Evolutionary conservation across 2,888 invertebrate species (phyloP).

Genomic region (Acrobasis repandana): DNA sequence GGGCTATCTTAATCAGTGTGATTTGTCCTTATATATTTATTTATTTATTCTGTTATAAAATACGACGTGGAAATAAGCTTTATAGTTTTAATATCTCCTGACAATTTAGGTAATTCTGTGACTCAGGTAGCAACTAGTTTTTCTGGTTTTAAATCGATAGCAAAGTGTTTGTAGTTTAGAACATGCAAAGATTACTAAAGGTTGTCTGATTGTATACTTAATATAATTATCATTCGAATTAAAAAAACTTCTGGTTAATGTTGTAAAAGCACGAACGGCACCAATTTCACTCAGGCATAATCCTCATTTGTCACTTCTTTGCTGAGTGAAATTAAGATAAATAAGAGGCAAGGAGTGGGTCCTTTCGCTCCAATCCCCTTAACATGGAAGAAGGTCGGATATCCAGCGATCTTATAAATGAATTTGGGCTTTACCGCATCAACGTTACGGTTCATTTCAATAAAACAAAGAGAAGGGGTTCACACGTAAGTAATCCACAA

Average conservation of each 20-base stretch:
- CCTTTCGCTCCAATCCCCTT: constrained; percentile 63
- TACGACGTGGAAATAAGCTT: constrained; percentile 9
- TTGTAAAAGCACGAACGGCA: constrained; percentile 48
- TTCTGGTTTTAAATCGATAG: constrained; percentile 47
- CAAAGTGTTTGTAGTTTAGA: constrained; percentile 27
- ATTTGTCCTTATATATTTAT: no score
- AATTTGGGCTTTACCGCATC: constrained; percentile 53
- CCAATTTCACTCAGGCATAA: constrained; percentile 60
- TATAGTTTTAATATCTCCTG: constrained; percentile 11
- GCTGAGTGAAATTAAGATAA: constrained; percentile 76
- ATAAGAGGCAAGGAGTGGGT: constrained; percentile 75
- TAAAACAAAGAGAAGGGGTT: constrained; percentile 53
- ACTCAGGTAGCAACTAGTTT: constrained; percentile 52
- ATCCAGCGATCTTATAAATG: constrained; percentile 31
- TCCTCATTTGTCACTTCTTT: constrained; percentile 72
- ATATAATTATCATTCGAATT: constrained; percentile 9
- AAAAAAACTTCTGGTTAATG: constrained; percentile 43
- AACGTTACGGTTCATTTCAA: constrained; percentile 59
- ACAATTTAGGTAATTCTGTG: constrained; percentile 44
- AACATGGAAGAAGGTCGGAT: constrained; percentile 52
- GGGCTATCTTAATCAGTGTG: no score
- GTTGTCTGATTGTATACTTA: constrained; percentile 19
- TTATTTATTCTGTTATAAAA: neutral
- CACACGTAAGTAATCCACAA: constrained; percentile 75
- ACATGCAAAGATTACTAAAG: constrained; percentile 22